phyloP scores from a whole-genome alignment of 2,797 vertebrate species.

The Sebastes diaconus region DNA sequence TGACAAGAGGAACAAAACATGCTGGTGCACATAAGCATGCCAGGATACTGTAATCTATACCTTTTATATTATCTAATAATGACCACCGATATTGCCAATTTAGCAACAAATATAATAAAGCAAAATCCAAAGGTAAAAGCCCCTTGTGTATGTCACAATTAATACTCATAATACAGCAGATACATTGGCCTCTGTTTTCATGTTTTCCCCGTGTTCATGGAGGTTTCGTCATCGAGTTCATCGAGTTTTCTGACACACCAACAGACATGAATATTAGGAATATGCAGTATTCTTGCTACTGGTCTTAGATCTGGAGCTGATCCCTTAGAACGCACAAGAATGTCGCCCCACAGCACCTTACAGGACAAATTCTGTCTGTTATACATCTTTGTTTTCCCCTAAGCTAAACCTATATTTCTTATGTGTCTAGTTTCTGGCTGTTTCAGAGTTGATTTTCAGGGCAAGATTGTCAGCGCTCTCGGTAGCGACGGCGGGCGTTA shows the following conservation, averaged over 20 bases:
- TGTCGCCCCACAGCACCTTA: neutral
- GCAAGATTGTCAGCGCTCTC: constrained; percentile 55
- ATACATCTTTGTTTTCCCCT: constrained; percentile 1
- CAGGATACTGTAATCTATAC: neutral
- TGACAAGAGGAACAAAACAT: neutral
- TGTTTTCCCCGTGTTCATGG: neutral
- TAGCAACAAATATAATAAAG: neutral
- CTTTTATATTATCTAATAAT: neutral
- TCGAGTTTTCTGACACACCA: neutral
- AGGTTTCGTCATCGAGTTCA: neutral
- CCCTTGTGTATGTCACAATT: neutral
- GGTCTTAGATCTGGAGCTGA: neutral
- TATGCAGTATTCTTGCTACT: neutral
- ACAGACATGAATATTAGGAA: constrained; percentile 6
- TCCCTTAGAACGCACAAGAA: neutral
- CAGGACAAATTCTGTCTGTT: neutral
- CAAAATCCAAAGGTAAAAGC: neutral
- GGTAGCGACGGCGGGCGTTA: constrained; percentile 58
- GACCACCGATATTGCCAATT: neutral
- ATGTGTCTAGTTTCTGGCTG: constrained; percentile 24
- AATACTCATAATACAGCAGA: neutral
- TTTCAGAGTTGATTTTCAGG: constrained; percentile 49
- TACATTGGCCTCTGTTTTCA: neutral
- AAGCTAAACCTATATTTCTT: constrained; percentile 28
- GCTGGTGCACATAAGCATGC: neutral